A percentile compares a stretch with the other conserved stretches of the same genome.
Conservation (phyloP, 2,888 invertebrate species). For the Mesorhabditis belari region DNA sequence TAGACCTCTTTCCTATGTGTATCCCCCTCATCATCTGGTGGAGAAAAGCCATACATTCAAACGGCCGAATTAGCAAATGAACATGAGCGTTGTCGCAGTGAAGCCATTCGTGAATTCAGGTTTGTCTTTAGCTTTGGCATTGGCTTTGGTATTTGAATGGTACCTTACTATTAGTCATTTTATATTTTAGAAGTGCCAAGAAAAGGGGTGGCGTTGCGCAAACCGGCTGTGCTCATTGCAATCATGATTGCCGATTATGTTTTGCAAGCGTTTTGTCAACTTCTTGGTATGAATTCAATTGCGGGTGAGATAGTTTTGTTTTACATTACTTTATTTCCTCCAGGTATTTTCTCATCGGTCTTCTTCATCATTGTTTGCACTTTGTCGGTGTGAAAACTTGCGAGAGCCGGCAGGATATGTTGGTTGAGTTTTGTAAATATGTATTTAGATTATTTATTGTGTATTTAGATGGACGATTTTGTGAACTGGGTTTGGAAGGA, state of each 20-base stretch:
- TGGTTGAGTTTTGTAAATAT: slow-evolving; percentile 3
- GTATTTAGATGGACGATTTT: slow-evolving; percentile 68
- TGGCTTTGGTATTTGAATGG: neutral
- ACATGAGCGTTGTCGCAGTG: slow-evolving; percentile 67
- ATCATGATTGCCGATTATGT: slow-evolving; percentile 81
- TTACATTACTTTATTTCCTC: neutral
- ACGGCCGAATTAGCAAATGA: slow-evolving; percentile 76
- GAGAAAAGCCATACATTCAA: slow-evolving; percentile 84
- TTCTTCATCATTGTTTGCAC: slow-evolving; percentile 72
- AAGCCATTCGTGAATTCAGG: slow-evolving; percentile 29
- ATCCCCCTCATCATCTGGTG: too few species aligned
- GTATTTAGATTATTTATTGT: too few species aligned
- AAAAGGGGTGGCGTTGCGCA: slow-evolving; percentile 97
- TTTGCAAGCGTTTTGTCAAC: slow-evolving; percentile 63
- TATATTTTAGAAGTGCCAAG: slow-evolving; percentile 68
- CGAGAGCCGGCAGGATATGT: slow-evolving; percentile 37
- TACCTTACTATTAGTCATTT: neutral
- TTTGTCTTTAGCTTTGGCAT: neutral
- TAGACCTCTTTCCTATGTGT: too few species aligned
- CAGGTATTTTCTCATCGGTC: slow-evolving; percentile 68
- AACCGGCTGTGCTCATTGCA: slow-evolving; percentile 80
- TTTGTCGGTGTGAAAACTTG: slow-evolving; percentile 67
- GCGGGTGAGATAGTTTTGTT: slow-evolving; percentile 25
- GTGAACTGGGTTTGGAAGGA: slow-evolving; percentile 83
- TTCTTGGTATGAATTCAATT: slow-evolving; percentile 43